Percentiles rank a stretch among this genome's conserved stretches.
These are phyloP conservation scores for Acestrorhynchus altus DNA, from an alignment of 2,797 vertebrate species.

Conservation along the genomic window DNA sequence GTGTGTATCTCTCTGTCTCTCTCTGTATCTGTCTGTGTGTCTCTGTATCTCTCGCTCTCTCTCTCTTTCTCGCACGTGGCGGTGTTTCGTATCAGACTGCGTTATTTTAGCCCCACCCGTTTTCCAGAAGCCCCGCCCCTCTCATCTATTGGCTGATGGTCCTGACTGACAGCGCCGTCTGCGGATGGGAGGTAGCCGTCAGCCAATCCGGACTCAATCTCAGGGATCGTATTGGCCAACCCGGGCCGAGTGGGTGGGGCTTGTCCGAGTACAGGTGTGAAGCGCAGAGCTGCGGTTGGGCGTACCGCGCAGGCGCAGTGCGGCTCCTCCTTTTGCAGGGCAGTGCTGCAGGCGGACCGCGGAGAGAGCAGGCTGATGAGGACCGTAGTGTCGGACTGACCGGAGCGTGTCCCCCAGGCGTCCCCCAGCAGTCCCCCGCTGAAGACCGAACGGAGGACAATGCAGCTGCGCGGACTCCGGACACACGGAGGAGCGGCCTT, in stretches of 20 bases:
- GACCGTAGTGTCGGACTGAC: too few relatives aligned
- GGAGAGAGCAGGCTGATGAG: conserved; percentile 66
- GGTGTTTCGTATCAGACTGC: conserved; percentile 39
- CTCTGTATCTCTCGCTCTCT: too few relatives aligned
- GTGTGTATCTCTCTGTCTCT: background rate
- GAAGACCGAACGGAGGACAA: too few relatives aligned
- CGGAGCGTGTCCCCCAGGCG: too few relatives aligned
- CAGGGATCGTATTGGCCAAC: background rate
- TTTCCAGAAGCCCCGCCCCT: background rate
- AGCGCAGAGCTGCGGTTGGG: conserved; percentile 61
- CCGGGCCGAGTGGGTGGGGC: background rate
- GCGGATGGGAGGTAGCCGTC: too few relatives aligned
- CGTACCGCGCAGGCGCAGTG: conserved; percentile 76
- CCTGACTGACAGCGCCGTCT: background rate
- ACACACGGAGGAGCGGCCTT: too few relatives aligned
- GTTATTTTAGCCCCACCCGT: background rate
- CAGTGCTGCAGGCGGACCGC: conserved; percentile 85
- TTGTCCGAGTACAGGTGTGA: background rate
- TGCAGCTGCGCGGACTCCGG: too few relatives aligned
- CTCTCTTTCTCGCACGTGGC: conserved; percentile 16
- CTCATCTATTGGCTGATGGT: background rate
- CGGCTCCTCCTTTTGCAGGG: conserved; percentile 52
- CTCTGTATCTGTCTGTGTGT: too few relatives aligned
- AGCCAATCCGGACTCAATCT: background rate
- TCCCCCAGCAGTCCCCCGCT: too few relatives aligned